These are phyloP conservation scores for Perognathus longimembris DNA, from an alignment of 2,113 vertebrate species.

Conservation along the genomic window DNA sequence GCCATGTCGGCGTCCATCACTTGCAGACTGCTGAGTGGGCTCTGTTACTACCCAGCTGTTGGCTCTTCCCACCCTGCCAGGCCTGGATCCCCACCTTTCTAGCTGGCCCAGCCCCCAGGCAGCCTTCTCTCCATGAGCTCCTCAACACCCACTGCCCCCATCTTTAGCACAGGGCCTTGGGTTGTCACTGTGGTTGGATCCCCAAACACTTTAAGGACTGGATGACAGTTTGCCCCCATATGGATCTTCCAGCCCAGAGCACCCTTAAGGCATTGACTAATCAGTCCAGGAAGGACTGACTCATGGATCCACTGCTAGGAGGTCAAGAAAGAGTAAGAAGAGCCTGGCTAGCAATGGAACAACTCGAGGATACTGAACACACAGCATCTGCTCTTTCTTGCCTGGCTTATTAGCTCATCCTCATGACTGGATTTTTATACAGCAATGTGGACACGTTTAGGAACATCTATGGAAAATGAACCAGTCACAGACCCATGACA, in stretches of 20 bases:
- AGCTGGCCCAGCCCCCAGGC: neutral
- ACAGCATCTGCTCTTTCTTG: neutral
- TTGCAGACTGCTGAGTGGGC: neutral
- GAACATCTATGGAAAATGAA: neutral
- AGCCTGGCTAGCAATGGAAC: neutral
- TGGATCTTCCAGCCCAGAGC: neutral
- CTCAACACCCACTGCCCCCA: neutral
- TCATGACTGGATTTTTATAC: fast-evolving
- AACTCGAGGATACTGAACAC: neutral
- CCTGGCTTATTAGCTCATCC: neutral
- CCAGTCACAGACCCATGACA: neutral
- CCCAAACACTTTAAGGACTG: neutral
- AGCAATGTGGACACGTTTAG: neutral
- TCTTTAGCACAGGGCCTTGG: neutral
- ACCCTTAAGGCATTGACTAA: neutral
- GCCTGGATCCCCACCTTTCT: neutral
- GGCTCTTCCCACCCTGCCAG: neutral
- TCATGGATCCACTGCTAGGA: neutral
- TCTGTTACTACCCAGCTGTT: neutral
- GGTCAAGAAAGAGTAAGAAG: neutral
- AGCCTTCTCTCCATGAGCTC: neutral
- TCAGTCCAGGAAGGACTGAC: neutral
- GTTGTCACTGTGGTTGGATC: neutral
- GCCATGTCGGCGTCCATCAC: neutral
- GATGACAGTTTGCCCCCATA: neutral